These are phyloP conservation scores for Epinotia demarniana DNA, from an alignment of 2,888 invertebrate genomes.

Conservation along the genomic window DNA sequence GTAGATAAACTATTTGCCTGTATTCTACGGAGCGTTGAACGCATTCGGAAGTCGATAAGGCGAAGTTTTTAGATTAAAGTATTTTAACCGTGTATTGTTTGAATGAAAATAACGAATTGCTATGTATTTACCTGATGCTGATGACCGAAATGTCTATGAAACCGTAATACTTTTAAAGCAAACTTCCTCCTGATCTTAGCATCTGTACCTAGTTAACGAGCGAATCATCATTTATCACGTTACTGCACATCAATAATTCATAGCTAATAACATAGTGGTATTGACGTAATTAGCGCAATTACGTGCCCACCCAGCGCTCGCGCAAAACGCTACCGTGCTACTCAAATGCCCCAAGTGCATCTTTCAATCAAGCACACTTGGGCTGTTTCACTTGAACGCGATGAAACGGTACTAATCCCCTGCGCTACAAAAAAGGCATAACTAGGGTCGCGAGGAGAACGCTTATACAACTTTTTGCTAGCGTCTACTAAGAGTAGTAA, in stretches of 20 bases:
- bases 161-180: neutral
- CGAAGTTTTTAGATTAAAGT: conserved; percentile 14
- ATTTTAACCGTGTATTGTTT: neutral
- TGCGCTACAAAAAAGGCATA: conserved; percentile 6
- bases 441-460: neutral
- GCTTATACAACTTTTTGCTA: conserved; percentile 8
- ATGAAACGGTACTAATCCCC: conserved; percentile 34
- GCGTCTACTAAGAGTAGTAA: conserved; percentile 53
- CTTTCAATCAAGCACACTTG: conserved; percentile 22
- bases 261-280: conserved; percentile 75
- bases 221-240: conserved; percentile 70
- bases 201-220: conserved; percentile 62
- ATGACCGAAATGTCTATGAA: neutral
- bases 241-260: conserved; percentile 79
- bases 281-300: conserved; percentile 82
- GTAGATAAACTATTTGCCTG: conserved; percentile 59
- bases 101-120: neutral
- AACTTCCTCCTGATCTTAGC: conserved; percentile 18
- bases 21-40: conserved; percentile 27
- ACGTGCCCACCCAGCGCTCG: conserved; percentile 75
- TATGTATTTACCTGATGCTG: neutral
- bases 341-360: conserved; percentile 30
- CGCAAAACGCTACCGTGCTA: conserved; percentile 52
- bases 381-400: conserved; percentile 21
- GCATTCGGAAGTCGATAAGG: conserved; percentile 31